Evolutionary conservation across 2,113 vertebrate species (phyloP).

Genomic region (Sturnira hondurensis): DNA sequence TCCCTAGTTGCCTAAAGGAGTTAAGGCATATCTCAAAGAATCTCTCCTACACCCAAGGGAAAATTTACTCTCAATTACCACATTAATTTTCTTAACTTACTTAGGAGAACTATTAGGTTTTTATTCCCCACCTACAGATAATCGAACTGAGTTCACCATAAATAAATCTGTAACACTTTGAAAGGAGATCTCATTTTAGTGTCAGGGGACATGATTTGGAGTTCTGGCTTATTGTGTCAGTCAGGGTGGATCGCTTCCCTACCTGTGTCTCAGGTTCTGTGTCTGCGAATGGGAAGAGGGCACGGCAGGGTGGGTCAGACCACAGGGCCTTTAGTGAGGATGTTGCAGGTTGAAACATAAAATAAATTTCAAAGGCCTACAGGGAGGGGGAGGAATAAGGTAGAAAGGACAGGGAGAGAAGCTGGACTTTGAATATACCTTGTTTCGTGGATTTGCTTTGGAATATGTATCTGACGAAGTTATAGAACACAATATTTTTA

Average conservation of each 20-base stretch:
- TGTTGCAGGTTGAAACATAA: background rate
- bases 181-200: background rate
- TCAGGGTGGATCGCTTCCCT: background rate
- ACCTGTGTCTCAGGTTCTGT: background rate
- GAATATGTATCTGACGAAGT: background rate
- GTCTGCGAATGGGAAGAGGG: background rate
- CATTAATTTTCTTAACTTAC: conserved; percentile 34
- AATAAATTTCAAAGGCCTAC: background rate
- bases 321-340: background rate
- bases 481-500: background rate
- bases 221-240: background rate
- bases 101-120: background rate
- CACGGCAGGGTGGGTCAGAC: background rate
- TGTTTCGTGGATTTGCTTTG: background rate
- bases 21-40: background rate
- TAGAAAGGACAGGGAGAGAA: background rate
- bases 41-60: background rate
- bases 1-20: background rate
- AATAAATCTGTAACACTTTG: background rate
- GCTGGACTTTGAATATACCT: background rate
- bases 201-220: background rate
- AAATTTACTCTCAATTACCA: conserved; percentile 22
- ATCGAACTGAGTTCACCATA: background rate
- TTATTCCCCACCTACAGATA: background rate
- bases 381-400: background rate